A percentile compares a stretch with the other conserved stretches of the same genome.
Conservation (phyloP, 2,888 invertebrate genomes). For the Lymantria dispar region DNA sequence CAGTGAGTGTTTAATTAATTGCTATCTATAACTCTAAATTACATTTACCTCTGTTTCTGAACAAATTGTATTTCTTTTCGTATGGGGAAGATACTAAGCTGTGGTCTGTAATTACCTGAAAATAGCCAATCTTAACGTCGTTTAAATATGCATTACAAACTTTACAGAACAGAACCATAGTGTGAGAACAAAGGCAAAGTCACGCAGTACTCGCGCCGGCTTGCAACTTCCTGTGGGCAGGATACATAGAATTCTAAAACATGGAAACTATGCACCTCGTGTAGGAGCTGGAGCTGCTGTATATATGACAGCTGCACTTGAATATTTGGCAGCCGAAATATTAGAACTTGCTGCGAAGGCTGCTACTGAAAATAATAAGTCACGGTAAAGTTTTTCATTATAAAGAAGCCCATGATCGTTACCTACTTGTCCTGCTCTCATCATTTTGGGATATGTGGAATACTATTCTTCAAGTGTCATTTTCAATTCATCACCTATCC, state of each 20-base stretch:
- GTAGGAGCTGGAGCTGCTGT: conserved; percentile 79
- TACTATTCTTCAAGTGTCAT: too few relatives aligned
- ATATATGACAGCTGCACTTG: conserved; percentile 82
- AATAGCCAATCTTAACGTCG: too few relatives aligned
- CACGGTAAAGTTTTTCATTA: conserved; percentile 66
- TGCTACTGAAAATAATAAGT: conserved; percentile 85
- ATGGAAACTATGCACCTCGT: conserved; percentile 83
- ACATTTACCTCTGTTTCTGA: too few relatives aligned
- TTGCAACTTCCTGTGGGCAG: conserved; percentile 81
- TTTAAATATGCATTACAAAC: background rate
- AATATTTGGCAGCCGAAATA: conserved; percentile 87
- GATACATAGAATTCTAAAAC: conserved; percentile 79
- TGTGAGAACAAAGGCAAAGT: conserved; percentile 62
- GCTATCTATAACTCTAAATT: too few relatives aligned
- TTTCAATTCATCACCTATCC: too few relatives aligned
- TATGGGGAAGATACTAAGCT: too few relatives aligned
- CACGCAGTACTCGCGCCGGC: conserved; percentile 78
- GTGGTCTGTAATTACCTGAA: too few relatives aligned
- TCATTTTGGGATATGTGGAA: too few relatives aligned
- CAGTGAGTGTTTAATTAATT: background rate
- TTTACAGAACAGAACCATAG: background rate
- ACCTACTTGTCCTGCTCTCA: background rate
- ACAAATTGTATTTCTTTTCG: too few relatives aligned
- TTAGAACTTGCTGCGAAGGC: conserved; percentile 84
- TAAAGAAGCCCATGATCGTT: conserved; percentile 44